phyloP scores from a whole-genome alignment of 2,888 invertebrate genomes.

The Xylocampa areola region DNA sequence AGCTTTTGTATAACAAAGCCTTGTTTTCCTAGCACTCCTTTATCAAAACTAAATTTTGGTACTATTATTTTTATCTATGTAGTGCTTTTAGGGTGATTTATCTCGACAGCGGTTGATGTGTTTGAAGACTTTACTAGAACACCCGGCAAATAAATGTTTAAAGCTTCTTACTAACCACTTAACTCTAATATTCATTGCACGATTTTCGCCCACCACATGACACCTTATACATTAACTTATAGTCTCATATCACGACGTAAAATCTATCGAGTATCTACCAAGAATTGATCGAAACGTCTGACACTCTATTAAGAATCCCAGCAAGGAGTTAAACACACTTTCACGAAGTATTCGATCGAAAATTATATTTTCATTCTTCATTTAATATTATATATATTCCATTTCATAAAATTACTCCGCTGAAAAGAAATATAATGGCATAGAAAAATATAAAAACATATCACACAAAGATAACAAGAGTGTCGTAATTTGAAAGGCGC shows the following conservation, averaged over 20 bases:
- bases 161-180: neutral
- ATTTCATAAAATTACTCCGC: too few relatives aligned
- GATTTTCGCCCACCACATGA: slow-evolving; percentile 5
- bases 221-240: slow-evolving; percentile 10
- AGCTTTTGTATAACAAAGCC: slow-evolving; percentile 35
- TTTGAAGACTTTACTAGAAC: too few relatives aligned
- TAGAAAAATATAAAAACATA: slow-evolving; percentile 5
- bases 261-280: slow-evolving; percentile 19
- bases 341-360: neutral
- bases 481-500: slow-evolving; percentile 29
- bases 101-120: too few relatives aligned
- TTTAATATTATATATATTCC: slow-evolving; percentile 8
- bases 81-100: neutral
- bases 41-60: slow-evolving; percentile 27
- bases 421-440: slow-evolving; percentile 1
- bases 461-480: slow-evolving; percentile 17
- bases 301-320: slow-evolving; percentile 12
- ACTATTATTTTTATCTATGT: neutral
- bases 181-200: neutral
- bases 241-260: slow-evolving; percentile 1
- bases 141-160: too few relatives aligned
- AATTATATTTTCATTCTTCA: neutral
- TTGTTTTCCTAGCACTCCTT: slow-evolving; percentile 13
- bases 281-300: slow-evolving; percentile 22
- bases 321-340: neutral